phyloP scores from a whole-genome alignment of 2,888 invertebrate species.

The Drosophila subquinaria region DNA sequence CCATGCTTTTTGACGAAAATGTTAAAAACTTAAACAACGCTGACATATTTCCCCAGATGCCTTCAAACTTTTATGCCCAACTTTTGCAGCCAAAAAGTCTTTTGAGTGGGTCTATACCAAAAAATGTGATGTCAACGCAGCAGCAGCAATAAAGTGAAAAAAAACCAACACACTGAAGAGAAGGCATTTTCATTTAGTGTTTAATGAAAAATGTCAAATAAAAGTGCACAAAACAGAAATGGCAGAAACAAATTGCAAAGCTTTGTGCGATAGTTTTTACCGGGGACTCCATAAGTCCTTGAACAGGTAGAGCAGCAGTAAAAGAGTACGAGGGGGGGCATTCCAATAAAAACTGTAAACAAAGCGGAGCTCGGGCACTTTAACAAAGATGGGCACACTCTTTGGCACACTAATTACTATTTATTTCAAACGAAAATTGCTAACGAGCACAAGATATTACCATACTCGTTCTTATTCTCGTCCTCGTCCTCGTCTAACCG shows the following conservation, averaged over 20 bases:
- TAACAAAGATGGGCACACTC: constrained; percentile 62
- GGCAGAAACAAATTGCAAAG: constrained; percentile 67
- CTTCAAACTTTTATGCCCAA: constrained; percentile 75
- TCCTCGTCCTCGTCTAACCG: not conserved
- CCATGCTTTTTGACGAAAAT: constrained; percentile 64
- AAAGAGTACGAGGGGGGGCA: constrained; percentile 3
- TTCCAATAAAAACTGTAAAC: constrained; percentile 65
- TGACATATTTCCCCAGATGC: constrained; percentile 78
- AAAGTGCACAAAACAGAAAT: constrained; percentile 76
- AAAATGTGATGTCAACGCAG: constrained; percentile 79
- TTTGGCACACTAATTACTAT: constrained; percentile 79
- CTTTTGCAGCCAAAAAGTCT: constrained; percentile 55
- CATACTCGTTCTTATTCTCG: constrained; percentile 38
- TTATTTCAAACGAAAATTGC: constrained; percentile 81
- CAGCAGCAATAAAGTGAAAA: constrained; percentile 24
- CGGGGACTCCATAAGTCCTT: constrained; percentile 51
- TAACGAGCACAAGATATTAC: constrained; percentile 80
- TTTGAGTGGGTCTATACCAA: constrained; percentile 61
- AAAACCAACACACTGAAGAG: constrained; percentile 27
- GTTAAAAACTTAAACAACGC: constrained; percentile 80
- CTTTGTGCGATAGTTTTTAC: constrained; percentile 76
- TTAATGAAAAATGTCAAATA: constrained; percentile 82
- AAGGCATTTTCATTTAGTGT: constrained; percentile 78
- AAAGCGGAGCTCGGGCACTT: constrained; percentile 49
- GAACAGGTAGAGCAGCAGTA: constrained; percentile 43